phyloP scores from a whole-genome alignment of 2,888 invertebrate species.

The Yponomeuta plumbellus region DNA sequence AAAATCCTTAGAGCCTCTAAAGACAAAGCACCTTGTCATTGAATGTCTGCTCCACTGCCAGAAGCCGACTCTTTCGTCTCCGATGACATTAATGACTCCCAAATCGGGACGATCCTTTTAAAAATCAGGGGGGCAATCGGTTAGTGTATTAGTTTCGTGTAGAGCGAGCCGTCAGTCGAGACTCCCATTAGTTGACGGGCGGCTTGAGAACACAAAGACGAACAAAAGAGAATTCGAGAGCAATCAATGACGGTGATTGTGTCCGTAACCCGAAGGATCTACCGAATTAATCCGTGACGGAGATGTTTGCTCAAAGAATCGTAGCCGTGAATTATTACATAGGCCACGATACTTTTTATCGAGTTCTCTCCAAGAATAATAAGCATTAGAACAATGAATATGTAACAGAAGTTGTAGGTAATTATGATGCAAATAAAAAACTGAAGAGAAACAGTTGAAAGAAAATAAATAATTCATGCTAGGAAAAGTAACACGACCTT shows the following conservation, averaged over 20 bases:
- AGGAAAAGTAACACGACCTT: constrained; percentile 22
- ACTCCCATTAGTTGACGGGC: constrained; percentile 52
- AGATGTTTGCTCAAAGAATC: constrained; percentile 17
- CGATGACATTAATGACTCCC: constrained; percentile 70
- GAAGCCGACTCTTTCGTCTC: constrained; percentile 60
- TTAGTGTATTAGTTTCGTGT: constrained; percentile 51
- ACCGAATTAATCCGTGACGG: constrained; percentile 2
- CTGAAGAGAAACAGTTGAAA: constrained; percentile 18
- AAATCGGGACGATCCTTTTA: constrained; percentile 51
- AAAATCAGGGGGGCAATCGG: constrained; percentile 39
- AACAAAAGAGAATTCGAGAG: constrained; percentile 40
- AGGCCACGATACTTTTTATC: not conserved
- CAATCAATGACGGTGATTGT: constrained; percentile 56
- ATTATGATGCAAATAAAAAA: constrained; percentile 14
- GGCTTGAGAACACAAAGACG: constrained; percentile 50
- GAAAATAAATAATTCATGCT: constrained; percentile 27
- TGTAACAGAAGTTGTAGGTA: constrained; percentile 3
- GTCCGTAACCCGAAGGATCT: constrained; percentile 26
- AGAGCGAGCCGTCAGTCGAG: constrained; percentile 33
- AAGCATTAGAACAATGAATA: constrained; percentile 11
- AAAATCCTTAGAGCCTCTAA: not conserved
- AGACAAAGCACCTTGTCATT: constrained; percentile 16
- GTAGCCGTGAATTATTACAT: constrained; percentile 14
- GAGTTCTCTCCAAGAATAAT: constrained; percentile 7
- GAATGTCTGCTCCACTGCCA: constrained; percentile 30